phyloP scores from a whole-genome alignment of 1,140 invertebrate genomes.

The Hetaerina americana region DNA sequence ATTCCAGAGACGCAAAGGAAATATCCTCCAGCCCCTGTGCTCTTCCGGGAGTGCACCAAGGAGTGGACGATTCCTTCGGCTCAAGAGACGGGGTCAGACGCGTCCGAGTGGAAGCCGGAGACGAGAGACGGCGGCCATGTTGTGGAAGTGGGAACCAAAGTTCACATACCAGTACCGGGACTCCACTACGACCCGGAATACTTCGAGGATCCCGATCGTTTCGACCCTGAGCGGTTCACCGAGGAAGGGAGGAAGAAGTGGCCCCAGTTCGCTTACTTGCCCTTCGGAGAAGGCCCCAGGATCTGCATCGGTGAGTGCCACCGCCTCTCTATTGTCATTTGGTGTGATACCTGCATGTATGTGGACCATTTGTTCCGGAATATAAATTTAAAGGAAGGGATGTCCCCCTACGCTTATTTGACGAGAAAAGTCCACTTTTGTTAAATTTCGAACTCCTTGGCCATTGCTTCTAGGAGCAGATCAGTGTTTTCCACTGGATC shows the following conservation, averaged over 20 bases:
- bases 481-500: no score
- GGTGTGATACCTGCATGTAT: no score
- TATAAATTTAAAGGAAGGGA: no score
- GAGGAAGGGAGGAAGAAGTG: slow-evolving; percentile 25
- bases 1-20: slow-evolving; percentile 35
- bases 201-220: slow-evolving; percentile 23
- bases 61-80: slow-evolving; percentile 35
- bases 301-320: slow-evolving; percentile 48
- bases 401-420: no score
- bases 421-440: no score
- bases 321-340: no score
- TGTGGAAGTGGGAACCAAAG: slow-evolving; percentile 25
- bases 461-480: no score
- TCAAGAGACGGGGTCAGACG: no score
- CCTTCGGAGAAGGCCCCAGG: slow-evolving; percentile 40
- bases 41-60: slow-evolving; percentile 31
- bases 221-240: slow-evolving; percentile 42
- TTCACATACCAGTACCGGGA: slow-evolving; percentile 36
- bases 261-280: slow-evolving; percentile 31
- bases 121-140: no score
- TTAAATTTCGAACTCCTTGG: no score
- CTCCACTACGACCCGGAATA: slow-evolving; percentile 27
- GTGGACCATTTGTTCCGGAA: no score
- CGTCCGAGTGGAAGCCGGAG: no score
- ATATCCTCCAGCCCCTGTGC: slow-evolving; percentile 33